These are phyloP conservation scores for Athalia cordata DNA, from an alignment of 2,888 invertebrate species.

Conservation along the genomic window DNA sequence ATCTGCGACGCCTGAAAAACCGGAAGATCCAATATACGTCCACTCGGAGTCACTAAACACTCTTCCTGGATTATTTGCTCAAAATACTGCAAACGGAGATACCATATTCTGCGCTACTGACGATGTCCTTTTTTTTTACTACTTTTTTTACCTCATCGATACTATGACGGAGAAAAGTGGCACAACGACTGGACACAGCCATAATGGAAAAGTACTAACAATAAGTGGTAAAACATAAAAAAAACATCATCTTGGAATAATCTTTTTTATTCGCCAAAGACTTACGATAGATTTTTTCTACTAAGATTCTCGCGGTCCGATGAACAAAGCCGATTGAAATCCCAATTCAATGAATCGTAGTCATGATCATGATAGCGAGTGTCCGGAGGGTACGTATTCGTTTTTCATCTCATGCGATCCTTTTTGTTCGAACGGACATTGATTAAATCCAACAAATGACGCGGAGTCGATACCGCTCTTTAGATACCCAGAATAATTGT, in stretches of 20 bases:
- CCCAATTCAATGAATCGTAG: slow-evolving; percentile 9
- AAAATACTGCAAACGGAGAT: slow-evolving; percentile 37
- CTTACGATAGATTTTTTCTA: too few relatives aligned
- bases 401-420: too few relatives aligned
- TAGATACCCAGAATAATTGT: slow-evolving; percentile 39
- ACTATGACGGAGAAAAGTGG: neutral
- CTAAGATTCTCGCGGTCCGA: too few relatives aligned
- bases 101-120: slow-evolving; percentile 7
- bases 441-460: slow-evolving; percentile 33
- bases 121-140: neutral
- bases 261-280: too few relatives aligned
- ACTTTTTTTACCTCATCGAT: slow-evolving; percentile 32
- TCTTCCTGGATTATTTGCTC: slow-evolving; percentile 30
- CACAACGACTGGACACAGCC: neutral
- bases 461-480: slow-evolving; percentile 6
- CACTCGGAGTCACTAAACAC: slow-evolving; percentile 28
- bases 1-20: neutral
- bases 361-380: slow-evolving; percentile 21
- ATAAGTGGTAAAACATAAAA: too few relatives aligned
- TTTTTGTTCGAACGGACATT: slow-evolving; percentile 1
- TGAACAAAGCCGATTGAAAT: too few relatives aligned
- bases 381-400: slow-evolving; percentile 5
- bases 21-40: slow-evolving; percentile 38
- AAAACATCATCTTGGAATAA: too few relatives aligned
- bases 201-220: slow-evolving; percentile 10